These are phyloP conservation scores for Caenorhabditis macrosperma DNA, from an alignment of 2,888 invertebrate genomes.

Conservation along the genomic window DNA sequence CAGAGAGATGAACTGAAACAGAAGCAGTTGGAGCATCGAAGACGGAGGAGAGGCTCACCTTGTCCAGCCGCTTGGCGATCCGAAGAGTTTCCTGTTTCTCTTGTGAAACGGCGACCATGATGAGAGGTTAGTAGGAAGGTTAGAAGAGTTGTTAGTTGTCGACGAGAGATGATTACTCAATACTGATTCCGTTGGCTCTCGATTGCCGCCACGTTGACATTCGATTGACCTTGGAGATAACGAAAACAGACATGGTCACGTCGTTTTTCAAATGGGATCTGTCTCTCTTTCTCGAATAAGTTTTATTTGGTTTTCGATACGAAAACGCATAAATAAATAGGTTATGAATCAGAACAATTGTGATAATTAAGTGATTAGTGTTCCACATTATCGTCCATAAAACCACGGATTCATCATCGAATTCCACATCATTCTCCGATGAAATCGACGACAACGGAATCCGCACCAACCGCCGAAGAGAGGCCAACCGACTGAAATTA, in stretches of 20 bases:
- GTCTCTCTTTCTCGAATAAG: no score
- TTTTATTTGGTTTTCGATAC: not conserved
- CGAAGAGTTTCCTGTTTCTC: conserved; percentile 22
- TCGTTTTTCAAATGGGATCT: no score
- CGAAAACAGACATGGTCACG: no score
- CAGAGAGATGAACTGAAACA: conserved; percentile 46
- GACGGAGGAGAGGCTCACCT: conserved; percentile 5
- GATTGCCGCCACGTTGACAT: conserved; percentile 22
- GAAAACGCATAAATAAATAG: not conserved
- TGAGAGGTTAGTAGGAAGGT: conserved; percentile 33
- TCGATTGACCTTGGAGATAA: not conserved
- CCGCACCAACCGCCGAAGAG: conserved; percentile 29
- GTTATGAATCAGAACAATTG: not conserved
- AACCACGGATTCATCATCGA: conserved; percentile 21
- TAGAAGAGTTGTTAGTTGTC: conserved; percentile 7
- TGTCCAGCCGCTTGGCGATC: conserved; percentile 45
- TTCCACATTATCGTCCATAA: conserved; percentile 13
- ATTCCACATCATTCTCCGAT: conserved; percentile 39
- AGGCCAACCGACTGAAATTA: conserved; percentile 23
- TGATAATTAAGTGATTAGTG: not conserved
- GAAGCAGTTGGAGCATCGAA: not conserved
- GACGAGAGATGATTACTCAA: conserved; percentile 10
- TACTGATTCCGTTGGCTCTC: conserved; percentile 20
- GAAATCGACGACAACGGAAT: conserved; percentile 40
- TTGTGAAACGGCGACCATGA: conserved; percentile 8